Evolutionary conservation across 1,140 invertebrate species (phyloP), one percentile per base, ranked within the genome.

Genomic region (Drosophila watanabei): DNA sequence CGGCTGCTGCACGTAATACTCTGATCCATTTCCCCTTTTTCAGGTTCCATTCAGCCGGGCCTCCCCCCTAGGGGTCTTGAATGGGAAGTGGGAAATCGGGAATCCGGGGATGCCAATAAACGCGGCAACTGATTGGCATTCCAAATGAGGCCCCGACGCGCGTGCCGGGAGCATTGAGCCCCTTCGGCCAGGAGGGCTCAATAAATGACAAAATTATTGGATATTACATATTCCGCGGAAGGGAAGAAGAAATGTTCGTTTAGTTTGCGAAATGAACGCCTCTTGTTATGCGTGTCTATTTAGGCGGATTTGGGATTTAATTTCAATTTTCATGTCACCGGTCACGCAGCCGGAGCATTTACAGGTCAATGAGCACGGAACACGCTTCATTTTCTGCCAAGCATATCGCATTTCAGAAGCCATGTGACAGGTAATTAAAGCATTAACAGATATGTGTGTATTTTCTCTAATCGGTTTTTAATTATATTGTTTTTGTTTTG

Each of bases 41-140:
- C 37, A 61, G 64, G 54, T 24, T 39, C 35, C 54, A 57, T 56
- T 39, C 32, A 24, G 13, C 16, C n/a, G n/a, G n/a, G n/a, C n/a
- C n/a, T n/a, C n/a, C n/a, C n/a, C n/a, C n/a, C n/a, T n/a, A n/a
- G 33, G 51, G 32, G 32, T 10, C n/a, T 10, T 45, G 4, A 24
- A 11, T 20, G 49, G 43, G 37, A 43, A 16, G 9, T 28, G 28
- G 49, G 28, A 18, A 32, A 32, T 35, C n/a, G 13, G 48, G 48
- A 57, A 46, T 62, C 48, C 39, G 32, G 59, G 59, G 57, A 65
- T 75, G 65, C 75, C 84, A 88, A 88, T 88, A 88, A 89, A 83
- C 66, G 73, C 78, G 78, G 54, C 60, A 79, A 58, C 84, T 89
- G 84, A 89, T 89, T 88, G 78, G 84, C 84, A 88, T 88, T 79